These are phyloP conservation scores for Spea bombifrons DNA, from an alignment of 2,113 vertebrate genomes.

Conservation along the genomic window DNA sequence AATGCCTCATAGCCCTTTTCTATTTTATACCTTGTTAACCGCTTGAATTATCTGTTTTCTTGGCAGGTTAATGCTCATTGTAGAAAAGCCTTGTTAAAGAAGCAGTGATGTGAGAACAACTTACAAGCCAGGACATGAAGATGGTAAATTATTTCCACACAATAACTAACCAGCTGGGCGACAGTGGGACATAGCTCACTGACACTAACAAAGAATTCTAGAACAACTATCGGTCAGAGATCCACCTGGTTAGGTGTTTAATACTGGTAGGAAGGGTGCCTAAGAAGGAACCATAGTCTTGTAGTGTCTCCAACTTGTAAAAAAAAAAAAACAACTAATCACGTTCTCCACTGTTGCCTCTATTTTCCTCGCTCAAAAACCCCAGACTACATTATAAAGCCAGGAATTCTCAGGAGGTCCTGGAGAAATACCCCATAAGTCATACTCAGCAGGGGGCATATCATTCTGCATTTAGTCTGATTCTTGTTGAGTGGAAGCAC, in stretches of 20 bases:
- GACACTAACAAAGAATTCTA: background rate
- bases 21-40: background rate
- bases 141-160: background rate
- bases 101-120: background rate
- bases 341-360: too few relatives aligned
- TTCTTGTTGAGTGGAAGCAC: background rate
- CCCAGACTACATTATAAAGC: too few relatives aligned
- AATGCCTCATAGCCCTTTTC: background rate
- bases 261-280: background rate
- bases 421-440: background rate
- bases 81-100: background rate
- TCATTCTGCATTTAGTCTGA: background rate
- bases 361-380: too few relatives aligned
- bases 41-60: background rate
- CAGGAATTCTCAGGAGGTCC: background rate
- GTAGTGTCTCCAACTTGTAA: too few relatives aligned
- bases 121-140: background rate
- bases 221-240: background rate
- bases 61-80: background rate
- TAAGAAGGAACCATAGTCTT: too few relatives aligned
- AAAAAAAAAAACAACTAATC: too few relatives aligned
- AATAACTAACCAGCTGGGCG: background rate
- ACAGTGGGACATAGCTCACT: background rate
- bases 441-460: background rate
- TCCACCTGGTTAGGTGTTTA: background rate